phyloP scores from a whole-genome alignment of 92 coral and sea anemone species.

The Muricea muricata region DNA sequence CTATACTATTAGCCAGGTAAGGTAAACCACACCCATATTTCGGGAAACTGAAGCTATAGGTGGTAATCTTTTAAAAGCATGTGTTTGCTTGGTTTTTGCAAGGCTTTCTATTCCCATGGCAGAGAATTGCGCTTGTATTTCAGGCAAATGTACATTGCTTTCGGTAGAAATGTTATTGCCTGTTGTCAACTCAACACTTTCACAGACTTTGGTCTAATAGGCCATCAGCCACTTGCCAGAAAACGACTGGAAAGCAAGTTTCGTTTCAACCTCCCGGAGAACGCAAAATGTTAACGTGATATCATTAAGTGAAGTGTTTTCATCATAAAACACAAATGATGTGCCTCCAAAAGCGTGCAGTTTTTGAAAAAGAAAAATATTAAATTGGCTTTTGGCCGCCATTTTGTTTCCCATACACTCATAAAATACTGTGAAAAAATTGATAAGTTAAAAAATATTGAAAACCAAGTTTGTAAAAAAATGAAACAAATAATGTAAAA shows the following conservation, averaged over 20 bases:
- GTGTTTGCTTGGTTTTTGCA: no score
- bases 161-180: no score
- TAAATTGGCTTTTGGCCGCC: constrained; percentile 4
- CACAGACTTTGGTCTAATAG: neutral
- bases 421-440: neutral
- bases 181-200: no score
- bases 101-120: no score
- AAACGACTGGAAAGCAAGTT: constrained; percentile 27
- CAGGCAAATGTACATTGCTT: no score
- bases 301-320: neutral
- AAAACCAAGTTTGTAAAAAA: neutral
- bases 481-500: neutral
- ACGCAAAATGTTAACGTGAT: constrained; percentile 3
- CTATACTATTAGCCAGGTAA: constrained; percentile 50
- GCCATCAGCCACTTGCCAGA: constrained; percentile 27
- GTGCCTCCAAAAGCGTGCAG: constrained; percentile 14
- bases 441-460: neutral
- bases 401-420: constrained; percentile 7
- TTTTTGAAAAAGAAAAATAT: neutral
- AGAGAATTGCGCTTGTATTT: no score
- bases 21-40: constrained; percentile 58
- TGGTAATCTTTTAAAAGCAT: neutral
- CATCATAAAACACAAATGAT: constrained; percentile 37
- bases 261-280: constrained; percentile 29
- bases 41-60: neutral